Base-by-base conservation (phyloP, 1,140 invertebrate species). In the Cotesia chilonis region DNA sequence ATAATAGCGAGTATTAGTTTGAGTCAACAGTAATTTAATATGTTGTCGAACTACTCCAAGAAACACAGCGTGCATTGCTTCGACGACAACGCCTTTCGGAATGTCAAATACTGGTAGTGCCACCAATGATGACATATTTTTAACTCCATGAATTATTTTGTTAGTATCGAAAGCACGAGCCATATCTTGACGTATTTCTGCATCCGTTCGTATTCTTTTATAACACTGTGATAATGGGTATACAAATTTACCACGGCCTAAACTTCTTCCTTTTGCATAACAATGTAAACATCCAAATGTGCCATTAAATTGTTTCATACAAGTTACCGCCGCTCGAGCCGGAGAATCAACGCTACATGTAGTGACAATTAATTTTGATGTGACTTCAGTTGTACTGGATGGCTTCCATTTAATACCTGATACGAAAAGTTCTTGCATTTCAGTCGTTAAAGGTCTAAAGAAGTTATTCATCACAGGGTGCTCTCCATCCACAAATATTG, bases 391-490 rank as follows among this genome's bases (percentile, higher is more conserved):
- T 3, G 35, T 63, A 20, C n/a, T 3, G 6, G n/a, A 1, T 6
- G 63, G 70, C 5, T 35, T 55, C 70, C 70, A 72, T 10, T 57
- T 3, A 3, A 66, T 1, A n/a, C 63, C 70, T 28, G 12, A 20
- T 3, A 17, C 28, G 35, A 47, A 60, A 55, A 71, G 47, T 4
- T 10, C 1, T 38, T 37, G 4, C 36, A 74, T 2, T 61, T 63
- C 68, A 2, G 6, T 2, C 0, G 70, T 52, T 3, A 74, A 17
- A 17, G 61, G 72, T 4, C 36, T 28, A 2, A 74, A 52, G 9
- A 70, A 55, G n/a, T 64, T 37, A 7, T 74, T 74, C 28, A 74
- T 70, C 3, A 70, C 12, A 4, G 72, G 72, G 28, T 73, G 71
- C 1, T 28, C n/a, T 17, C 54, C 41, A 28, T 41, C 71, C 14